Evolutionary conservation across 2,797 vertebrate species (phyloP).

Genomic region (Enteromius afrohamiltoni): DNA sequence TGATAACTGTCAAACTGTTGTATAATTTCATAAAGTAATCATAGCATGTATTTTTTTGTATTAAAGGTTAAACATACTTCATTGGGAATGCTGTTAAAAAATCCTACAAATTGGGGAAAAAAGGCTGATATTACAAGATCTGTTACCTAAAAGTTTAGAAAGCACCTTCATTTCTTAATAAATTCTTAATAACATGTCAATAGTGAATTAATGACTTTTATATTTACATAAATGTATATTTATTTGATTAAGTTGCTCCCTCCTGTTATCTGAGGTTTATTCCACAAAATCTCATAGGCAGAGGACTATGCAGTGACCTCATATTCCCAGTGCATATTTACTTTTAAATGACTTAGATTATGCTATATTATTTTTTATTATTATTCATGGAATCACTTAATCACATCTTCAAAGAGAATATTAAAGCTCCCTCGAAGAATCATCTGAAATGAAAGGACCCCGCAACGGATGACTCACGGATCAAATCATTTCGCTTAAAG

Average conservation of each 20-base stretch:
- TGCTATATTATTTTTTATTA: conserved; percentile 19
- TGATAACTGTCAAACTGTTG: neutral
- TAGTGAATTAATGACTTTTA: neutral
- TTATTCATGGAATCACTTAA: conserved; percentile 39
- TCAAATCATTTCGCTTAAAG: conserved; percentile 33
- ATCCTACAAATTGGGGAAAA: neutral
- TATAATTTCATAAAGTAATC: neutral
- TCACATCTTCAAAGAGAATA: conserved; percentile 36
- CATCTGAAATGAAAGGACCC: conserved; percentile 43
- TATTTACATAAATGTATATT: neutral
- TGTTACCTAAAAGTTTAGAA: neutral
- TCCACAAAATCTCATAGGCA: neutral
- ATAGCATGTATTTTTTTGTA: neutral
- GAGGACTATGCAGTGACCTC: conserved; percentile 2
- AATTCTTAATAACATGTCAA: neutral
- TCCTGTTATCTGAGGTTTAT: neutral
- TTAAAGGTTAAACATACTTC: neutral
- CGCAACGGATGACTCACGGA: conserved; percentile 6
- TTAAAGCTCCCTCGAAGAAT: conserved; percentile 31
- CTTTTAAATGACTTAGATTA: conserved; percentile 19
- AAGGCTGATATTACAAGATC: neutral
- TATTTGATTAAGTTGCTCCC: neutral
- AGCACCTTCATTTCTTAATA: neutral
- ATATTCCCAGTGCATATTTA: neutral
- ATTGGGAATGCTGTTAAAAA: neutral